Evolutionary conservation across 2,113 vertebrate species (phyloP).

Genomic region (Ptyas mucosa): DNA sequence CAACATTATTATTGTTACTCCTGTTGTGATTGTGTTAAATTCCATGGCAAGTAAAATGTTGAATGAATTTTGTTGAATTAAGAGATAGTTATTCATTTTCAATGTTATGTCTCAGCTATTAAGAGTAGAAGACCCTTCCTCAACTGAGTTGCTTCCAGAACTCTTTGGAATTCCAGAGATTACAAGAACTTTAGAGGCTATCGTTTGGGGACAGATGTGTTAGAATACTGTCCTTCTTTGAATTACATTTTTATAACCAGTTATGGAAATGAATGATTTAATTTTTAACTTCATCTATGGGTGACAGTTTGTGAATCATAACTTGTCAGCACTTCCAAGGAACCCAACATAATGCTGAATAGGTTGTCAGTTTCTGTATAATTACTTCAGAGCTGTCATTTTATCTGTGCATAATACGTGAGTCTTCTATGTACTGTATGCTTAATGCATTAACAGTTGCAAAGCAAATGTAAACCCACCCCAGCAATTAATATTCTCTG

Average conservation of each 20-base stretch:
- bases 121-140: background rate
- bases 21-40: background rate
- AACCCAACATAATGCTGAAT: conserved; percentile 59
- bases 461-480: conserved; percentile 46
- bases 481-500: conserved; percentile 63
- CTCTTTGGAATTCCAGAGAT: background rate
- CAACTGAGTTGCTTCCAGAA: background rate
- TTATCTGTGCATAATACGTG: background rate
- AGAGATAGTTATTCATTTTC: background rate
- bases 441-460: conserved; percentile 46
- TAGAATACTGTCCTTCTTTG: background rate
- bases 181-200: background rate
- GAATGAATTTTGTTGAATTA: background rate
- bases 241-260: conserved; percentile 45
- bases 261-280: conserved; percentile 52
- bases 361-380: conserved; percentile 58
- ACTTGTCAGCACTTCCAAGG: conserved; percentile 57
- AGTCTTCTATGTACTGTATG: background rate
- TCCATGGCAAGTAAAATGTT: background rate
- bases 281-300: conserved; percentile 50
- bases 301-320: conserved; percentile 61
- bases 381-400: conserved; percentile 62
- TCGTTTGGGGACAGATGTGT: conserved; percentile 18
- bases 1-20: background rate
- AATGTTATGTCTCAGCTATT: background rate